Evolutionary conservation across 2,888 invertebrate genomes (phyloP), one percentile per base, ranked within the genome.

Genomic region (Epiperipatus broadwayi): DNA sequence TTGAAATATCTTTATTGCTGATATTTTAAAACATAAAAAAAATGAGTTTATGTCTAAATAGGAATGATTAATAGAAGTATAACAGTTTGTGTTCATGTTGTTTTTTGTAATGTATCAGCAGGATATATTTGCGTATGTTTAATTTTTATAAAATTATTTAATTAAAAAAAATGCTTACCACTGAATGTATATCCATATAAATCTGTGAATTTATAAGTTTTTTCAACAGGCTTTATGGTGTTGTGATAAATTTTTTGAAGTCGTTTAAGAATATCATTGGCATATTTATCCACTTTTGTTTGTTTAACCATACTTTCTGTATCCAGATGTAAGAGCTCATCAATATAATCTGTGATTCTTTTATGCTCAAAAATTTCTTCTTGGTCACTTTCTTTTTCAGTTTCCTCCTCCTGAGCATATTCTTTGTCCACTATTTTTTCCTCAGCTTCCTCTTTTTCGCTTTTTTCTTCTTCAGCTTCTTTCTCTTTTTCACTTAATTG

Each of bases 131-230:
- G 14, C 5, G 10, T 41, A 16, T 10, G 5, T 3, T 25, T n/a
- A 18, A 25, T 31, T 29, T 14, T 8, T 14, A 4, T 15, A n/a
- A 20, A 34, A 28, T 18, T 7, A 3, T 20, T 21, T 39, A 29
- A 12, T 5, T 4, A 5, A 5, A n/a, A 10, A n/a, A 18, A n/a
- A 15, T n/a, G n/a, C n/a, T n/a, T n/a, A n/a, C n/a, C n/a, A n/a
- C n/a, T n/a, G n/a, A n/a, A n/a, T n/a, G n/a, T n/a, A n/a, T n/a
- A n/a, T n/a, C n/a, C n/a, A n/a, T n/a, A n/a, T n/a, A 89, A 67
- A 58, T 87, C 85, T 50, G 81, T 71, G 56, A 85, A 89, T 57
- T 83, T 85, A 60, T 84, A 91, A 21, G 81, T 60, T n/a, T 69
- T 71, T 66, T 89, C 89, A 51, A 89, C 63, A 1, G 87, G 87